Evolutionary conservation across 2,113 vertebrate species (phyloP), one percentile per base, ranked within the genome.

Genomic region (Drymodes brunneopygia): DNA sequence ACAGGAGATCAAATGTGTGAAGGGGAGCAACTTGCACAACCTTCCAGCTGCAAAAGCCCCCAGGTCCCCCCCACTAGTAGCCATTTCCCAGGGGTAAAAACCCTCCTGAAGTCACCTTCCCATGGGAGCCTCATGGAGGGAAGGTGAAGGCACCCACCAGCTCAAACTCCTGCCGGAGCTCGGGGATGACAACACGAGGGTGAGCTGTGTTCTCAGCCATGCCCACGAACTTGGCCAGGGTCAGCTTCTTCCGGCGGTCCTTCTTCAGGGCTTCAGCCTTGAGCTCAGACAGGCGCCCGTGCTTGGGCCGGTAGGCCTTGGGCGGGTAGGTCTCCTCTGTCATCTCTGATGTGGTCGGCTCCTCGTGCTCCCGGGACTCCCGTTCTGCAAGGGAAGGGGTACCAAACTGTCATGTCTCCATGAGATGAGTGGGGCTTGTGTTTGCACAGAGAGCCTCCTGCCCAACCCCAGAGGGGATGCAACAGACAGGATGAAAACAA

Each of bases 121-220:
- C 5, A 2, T 0, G 6, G 50, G 9, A 83, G 4, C 50, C 35
- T 57, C 0, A 0, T 1, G 15, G 48, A 74, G 38, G 42, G 35
- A 72, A 88, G n/a, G 9, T 1, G 3, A 74, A 35, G 48, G 67
- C 57, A 98, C 99, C 97, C 97, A 99, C 99, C 98, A 99, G 98
- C 90, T 99, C 99, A 2, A 99, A 99, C 90, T 99, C 99, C 56
- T 99, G 99, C 96, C 99, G 99, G 97, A 99, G 98, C 22, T 99
- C 98, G 0, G 99, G 97, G 3, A 94, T 96, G 21, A 97, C 48
- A 0, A 98, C 95, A 1, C 97, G 98, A 77, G 99, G 96, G n/a
- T 99, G 98, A 2, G 99, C 98, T 0, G 99, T 99, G 97, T 99
- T 99, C 95, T 98, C 95, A 0, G 98, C 95, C 29, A 98, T 97